These are phyloP conservation scores for Drosophila athabasca DNA, from an alignment of 1,140 invertebrate genomes.

Conservation along the genomic window DNA sequence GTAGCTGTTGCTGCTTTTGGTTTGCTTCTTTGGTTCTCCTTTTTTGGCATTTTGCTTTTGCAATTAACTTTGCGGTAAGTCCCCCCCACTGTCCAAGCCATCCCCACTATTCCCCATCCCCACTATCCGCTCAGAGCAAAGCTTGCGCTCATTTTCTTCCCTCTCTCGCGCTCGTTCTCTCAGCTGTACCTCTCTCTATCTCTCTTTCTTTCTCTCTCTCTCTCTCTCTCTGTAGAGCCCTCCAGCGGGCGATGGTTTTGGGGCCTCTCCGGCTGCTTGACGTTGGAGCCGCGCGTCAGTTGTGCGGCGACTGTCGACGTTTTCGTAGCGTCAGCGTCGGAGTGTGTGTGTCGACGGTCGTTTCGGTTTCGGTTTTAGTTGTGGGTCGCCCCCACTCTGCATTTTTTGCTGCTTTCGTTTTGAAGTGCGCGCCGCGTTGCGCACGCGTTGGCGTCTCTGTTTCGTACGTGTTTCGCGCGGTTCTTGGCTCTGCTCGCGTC, in stretches of 20 bases:
- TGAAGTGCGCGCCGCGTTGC: slow-evolving; percentile 29
- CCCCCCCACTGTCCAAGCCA: no score
- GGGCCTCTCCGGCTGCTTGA: slow-evolving; percentile 29
- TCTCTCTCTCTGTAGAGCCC: slow-evolving; percentile 10
- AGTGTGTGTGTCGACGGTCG: slow-evolving; percentile 12
- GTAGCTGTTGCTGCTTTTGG: no score
- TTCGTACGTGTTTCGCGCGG: slow-evolving; percentile 19
- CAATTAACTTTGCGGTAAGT: no score
- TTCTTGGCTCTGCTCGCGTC: not conserved
- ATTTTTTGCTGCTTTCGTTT: slow-evolving; percentile 32
- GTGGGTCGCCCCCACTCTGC: slow-evolving; percentile 4
- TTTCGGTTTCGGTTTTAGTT: slow-evolving; percentile 5
- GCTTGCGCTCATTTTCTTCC: slow-evolving; percentile 1
- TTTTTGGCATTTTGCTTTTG: no score
- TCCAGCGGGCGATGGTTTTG: slow-evolving; percentile 17
- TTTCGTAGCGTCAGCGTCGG: slow-evolving; percentile 54
- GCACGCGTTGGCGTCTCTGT: slow-evolving; percentile 55
- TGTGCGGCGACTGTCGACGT: slow-evolving; percentile 71
- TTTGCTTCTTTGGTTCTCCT: no score
- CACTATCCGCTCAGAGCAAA: no score
- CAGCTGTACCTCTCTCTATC: not conserved
- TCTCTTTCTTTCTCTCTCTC: slow-evolving; percentile 2
- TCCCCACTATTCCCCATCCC: no score
- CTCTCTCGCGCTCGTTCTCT: not conserved
- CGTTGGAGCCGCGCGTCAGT: slow-evolving; percentile 55